Evolutionary conservation across 2,113 vertebrate genomes (phyloP).

Genomic region (Ophthalmolycus amberensis): DNA sequence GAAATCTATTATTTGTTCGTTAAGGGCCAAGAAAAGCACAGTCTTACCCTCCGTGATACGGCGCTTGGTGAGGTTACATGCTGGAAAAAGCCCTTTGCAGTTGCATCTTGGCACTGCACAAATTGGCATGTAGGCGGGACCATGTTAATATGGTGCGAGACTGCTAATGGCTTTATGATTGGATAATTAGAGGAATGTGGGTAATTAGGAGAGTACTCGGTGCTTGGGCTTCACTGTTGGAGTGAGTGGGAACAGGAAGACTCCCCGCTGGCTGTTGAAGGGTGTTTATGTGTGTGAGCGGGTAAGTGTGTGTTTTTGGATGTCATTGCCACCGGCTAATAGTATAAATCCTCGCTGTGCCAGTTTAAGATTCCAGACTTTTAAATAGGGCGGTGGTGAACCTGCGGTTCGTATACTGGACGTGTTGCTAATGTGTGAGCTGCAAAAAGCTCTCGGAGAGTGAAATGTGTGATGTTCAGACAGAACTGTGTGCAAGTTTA

Average conservation of each 20-base stretch:
- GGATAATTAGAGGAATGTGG: constrained; percentile 86
- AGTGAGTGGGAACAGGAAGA: constrained; percentile 79
- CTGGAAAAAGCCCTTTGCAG: constrained; percentile 63
- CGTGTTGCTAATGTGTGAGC: constrained; percentile 4
- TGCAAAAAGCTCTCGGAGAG: background rate
- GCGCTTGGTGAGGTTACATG: constrained; percentile 29
- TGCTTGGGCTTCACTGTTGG: constrained; percentile 70
- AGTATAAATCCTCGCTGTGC: constrained; percentile 73
- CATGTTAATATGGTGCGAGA: constrained; percentile 86
- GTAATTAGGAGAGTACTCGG: constrained; percentile 81
- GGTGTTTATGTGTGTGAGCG: constrained; percentile 79
- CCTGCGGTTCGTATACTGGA: constrained; percentile 9
- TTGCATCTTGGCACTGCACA: constrained; percentile 68
- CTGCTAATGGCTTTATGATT: constrained; percentile 87
- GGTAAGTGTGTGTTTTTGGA: constrained; percentile 73
- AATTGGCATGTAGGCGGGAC: constrained; percentile 74
- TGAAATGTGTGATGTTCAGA: background rate
- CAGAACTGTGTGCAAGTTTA: rapidly evolving
- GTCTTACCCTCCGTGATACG: constrained; percentile 17
- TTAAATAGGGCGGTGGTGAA: constrained; percentile 35
- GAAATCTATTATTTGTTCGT: constrained; percentile 52
- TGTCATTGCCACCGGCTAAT: constrained; percentile 70
- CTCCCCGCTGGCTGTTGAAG: constrained; percentile 77
- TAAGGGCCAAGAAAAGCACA: constrained; percentile 36
- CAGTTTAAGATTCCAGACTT: constrained; percentile 62